phyloP scores from a whole-genome alignment of 2,888 invertebrate species.

The Venusia cambrica region DNA sequence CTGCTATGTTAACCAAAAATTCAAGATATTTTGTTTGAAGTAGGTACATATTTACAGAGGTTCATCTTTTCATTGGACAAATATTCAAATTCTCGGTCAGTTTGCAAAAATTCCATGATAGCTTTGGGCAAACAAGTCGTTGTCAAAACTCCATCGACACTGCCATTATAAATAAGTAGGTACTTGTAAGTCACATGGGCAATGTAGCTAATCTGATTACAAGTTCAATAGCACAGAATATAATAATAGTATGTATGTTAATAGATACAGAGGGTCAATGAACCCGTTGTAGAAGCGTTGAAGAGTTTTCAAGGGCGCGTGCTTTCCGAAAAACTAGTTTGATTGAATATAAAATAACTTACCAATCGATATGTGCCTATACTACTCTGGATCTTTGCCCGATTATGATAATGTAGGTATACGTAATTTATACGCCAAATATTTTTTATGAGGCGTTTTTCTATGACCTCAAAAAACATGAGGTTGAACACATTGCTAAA shows the following conservation, averaged over 20 bases:
- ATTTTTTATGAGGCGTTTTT: too few species aligned
- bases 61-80: too few species aligned
- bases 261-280: constrained; percentile 51
- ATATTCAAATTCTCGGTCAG: too few species aligned
- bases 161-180: too few species aligned
- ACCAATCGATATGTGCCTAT: too few species aligned
- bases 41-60: too few species aligned
- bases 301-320: constrained; percentile 77
- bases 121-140: neutral
- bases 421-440: too few species aligned
- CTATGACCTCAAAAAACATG: too few species aligned
- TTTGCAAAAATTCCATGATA: too few species aligned
- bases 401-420: constrained; percentile 13
- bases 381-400: constrained; percentile 11
- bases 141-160: constrained; percentile 1
- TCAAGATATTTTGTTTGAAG: too few species aligned
- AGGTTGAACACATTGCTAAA: too few species aligned
- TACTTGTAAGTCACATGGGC: constrained; percentile 19
- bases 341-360: constrained; percentile 10
- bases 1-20: too few species aligned
- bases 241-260: constrained; percentile 21
- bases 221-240: constrained; percentile 33
- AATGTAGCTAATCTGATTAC: constrained; percentile 42
- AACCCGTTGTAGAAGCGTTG: constrained; percentile 67
- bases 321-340: constrained; percentile 38